Evolutionary conservation across 1,140 invertebrate genomes (phyloP).

Genomic region (Cherax destructor): DNA sequence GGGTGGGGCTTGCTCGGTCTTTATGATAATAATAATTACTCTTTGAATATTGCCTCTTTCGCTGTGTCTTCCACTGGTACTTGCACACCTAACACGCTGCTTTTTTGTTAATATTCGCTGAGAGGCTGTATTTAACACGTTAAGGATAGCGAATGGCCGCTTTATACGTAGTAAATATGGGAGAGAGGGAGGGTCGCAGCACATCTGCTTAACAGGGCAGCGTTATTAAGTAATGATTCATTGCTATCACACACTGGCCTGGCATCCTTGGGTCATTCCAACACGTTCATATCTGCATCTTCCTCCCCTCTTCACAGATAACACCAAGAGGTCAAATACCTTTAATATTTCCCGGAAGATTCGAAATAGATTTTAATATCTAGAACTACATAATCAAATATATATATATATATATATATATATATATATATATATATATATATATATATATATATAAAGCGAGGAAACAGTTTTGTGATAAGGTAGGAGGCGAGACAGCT

Average conservation of each 20-base stretch:
- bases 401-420: slow-evolving; percentile 1
- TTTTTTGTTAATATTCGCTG: neutral
- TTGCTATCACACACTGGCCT: neutral
- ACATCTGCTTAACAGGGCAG: neutral
- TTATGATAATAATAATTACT: slow-evolving; percentile 67
- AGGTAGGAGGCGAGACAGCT: neutral
- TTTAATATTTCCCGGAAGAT: neutral
- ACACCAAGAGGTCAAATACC: neutral
- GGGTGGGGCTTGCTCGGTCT: slow-evolving; percentile 58
- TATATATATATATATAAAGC: slow-evolving; percentile 21
- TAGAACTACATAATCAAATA: neutral
- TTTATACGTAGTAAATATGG: slow-evolving; percentile 39
- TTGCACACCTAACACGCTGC: neutral
- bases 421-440: slow-evolving; percentile 20
- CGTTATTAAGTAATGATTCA: slow-evolving; percentile 29
- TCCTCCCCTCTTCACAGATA: neutral
- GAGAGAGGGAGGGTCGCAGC: neutral
- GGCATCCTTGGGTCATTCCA: neutral
- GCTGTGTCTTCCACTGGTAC: slow-evolving; percentile 17
- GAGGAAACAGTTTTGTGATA: neutral
- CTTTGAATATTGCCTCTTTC: slow-evolving; percentile 48
- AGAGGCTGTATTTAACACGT: neutral
- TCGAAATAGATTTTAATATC: neutral
- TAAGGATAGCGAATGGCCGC: neutral
- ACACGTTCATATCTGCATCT: neutral